Conservation (phyloP, 2,113 vertebrate species). For the Gopherus evgoodei region DNA sequence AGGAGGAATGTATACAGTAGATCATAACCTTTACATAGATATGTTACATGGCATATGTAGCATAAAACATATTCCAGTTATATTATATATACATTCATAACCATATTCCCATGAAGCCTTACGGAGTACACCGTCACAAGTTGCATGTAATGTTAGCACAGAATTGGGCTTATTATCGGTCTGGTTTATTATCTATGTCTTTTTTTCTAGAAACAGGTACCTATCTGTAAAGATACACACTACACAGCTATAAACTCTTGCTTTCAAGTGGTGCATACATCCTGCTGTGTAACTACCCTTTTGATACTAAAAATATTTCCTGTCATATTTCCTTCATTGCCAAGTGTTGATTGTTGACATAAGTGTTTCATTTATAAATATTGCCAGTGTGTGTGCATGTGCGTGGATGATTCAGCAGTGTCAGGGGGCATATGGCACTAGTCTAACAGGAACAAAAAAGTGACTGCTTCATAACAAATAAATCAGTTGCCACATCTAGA, state of each 20-base stretch:
- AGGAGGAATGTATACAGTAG: too few species aligned
- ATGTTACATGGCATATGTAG: too few species aligned
- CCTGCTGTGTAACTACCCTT: slow-evolving; percentile 50
- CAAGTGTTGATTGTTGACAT: slow-evolving; percentile 51
- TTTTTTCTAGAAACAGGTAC: neutral
- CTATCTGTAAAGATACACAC: neutral
- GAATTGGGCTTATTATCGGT: neutral
- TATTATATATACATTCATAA: too few species aligned
- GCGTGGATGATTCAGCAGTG: slow-evolving; percentile 49
- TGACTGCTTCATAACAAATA: slow-evolving; percentile 24
- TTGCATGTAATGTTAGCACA: neutral
- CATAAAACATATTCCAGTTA: too few species aligned
- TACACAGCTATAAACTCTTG: neutral
- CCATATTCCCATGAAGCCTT: too few species aligned
- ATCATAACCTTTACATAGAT: too few species aligned
- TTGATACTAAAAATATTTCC: slow-evolving; percentile 38
- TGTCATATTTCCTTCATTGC: slow-evolving; percentile 34
- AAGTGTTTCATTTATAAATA: slow-evolving; percentile 56
- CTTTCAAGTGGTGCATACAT: slow-evolving; percentile 30
- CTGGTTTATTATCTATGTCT: neutral
- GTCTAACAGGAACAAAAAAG: slow-evolving; percentile 28
- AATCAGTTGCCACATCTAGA: neutral
- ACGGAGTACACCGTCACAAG: neutral
- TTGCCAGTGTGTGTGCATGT: neutral
- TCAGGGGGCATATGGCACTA: slow-evolving; percentile 28